Evolutionary conservation across 2,113 vertebrate genomes (phyloP).

Genomic region (Falco punctatus): DNA sequence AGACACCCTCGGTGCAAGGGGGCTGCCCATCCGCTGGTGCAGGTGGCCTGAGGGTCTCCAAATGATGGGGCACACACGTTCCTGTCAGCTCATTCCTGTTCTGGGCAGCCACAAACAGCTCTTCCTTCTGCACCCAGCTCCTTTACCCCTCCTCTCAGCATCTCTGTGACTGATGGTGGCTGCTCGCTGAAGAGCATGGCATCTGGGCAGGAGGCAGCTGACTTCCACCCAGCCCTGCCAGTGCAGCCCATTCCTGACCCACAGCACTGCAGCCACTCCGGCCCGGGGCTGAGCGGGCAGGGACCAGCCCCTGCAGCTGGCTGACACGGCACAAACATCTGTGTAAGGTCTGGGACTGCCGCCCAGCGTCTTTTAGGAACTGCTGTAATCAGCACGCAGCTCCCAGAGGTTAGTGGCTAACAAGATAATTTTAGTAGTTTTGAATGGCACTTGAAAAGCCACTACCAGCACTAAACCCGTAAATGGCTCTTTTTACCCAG

Average conservation of each 20-base stretch:
- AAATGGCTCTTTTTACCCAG: not conserved
- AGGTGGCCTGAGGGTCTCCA: not conserved
- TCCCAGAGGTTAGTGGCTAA: not conserved
- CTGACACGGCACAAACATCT: not conserved
- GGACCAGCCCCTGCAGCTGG: not conserved
- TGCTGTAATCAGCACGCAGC: not conserved
- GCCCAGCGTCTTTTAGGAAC: not conserved
- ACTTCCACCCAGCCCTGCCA: not conserved
- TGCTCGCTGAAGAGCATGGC: not conserved
- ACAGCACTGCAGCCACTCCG: not conserved
- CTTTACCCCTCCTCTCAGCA: not conserved
- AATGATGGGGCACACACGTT: rapidly evolving
- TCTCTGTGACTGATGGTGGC: not conserved
- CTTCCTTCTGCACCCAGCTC: not conserved
- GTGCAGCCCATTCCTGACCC: not conserved
- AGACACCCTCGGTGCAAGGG: not conserved
- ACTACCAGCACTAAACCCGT: rapidly evolving
- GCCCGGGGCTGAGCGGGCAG: not conserved
- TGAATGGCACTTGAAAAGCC: not conserved
- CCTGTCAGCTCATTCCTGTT: not conserved
- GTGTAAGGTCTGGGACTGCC: not conserved
- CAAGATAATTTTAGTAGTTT: not conserved
- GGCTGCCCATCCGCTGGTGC: not conserved
- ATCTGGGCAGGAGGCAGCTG: not conserved
- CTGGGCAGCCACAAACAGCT: not conserved